Conservation (phyloP, 2,888 invertebrate species). For the Torymus texanus region DNA sequence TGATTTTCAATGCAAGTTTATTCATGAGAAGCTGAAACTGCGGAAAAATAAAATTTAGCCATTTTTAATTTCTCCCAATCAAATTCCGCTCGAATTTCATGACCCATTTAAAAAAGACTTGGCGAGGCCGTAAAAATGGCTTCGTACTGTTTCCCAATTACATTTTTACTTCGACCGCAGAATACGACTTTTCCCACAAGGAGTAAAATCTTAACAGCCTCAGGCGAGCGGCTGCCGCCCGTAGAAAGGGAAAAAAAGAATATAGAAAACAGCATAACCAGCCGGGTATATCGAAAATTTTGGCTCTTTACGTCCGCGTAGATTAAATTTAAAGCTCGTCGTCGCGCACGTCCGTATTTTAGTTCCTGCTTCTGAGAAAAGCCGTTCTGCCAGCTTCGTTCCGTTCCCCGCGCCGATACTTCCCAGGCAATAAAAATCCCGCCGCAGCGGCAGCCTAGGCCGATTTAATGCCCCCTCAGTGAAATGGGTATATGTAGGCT, state of each 20-base stretch:
- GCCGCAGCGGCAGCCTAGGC: conserved; percentile 10
- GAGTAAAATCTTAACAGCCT: conserved; percentile 24
- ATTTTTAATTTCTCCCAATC: no score
- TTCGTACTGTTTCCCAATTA: conserved; percentile 24
- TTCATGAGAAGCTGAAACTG: no score
- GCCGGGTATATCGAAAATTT: conserved; percentile 25
- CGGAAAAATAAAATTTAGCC: no score
- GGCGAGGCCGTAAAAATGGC: not conserved
- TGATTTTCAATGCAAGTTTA: no score
- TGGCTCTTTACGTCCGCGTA: conserved; percentile 20
- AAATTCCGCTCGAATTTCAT: not conserved
- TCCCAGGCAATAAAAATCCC: conserved; percentile 41
- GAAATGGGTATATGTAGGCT: conserved; percentile 29
- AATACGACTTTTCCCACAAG: conserved; percentile 46
- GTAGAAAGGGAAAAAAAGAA: not conserved
- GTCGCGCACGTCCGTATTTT: not conserved
- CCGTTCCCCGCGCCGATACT: conserved; percentile 18
- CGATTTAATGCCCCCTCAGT: conserved; percentile 41
- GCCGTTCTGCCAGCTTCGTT: conserved; percentile 15
- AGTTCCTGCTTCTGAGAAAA: conserved; percentile 29
- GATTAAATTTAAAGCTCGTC: conserved; percentile 36
- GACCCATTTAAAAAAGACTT: conserved; percentile 11
- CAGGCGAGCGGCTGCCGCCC: not conserved
- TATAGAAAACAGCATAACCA: not conserved
- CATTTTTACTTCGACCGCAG: not conserved